Base-by-base conservation (phyloP, 2,797 vertebrate species). In the Halcyon chelicuti region DNA sequence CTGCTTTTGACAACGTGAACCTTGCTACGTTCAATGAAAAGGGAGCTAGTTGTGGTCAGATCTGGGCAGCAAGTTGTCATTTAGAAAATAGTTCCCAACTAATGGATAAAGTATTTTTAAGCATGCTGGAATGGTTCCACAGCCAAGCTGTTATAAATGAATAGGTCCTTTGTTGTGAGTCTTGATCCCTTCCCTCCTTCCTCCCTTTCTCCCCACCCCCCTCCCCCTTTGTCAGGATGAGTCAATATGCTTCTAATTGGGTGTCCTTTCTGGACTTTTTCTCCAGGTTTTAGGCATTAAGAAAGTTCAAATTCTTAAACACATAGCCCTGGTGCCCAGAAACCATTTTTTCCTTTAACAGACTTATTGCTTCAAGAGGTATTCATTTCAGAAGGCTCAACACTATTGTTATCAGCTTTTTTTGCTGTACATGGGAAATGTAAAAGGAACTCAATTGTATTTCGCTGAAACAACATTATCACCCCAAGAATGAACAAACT, bases 151-250 rank as follows among this genome's bases (percentile, higher is more conserved):
- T 93, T 96, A 96, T 52, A 95, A 94, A 94, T 94, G 93, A 97
- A 97, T 94, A 85, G 95, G 58, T 85, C 84, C 94, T 97, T 97
- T 96, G 95, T 96, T 95, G 85, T 86, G 70, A 91, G 88, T 85
- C 94, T 96, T 96, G 91, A 96, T 97, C 92, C 95, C 71, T 91
- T 95, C 94, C 93, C 94, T 97, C 92, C 93, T 90, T 97, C 95
- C 90, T 96, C 93, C 67, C 90, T 92, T 90, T 85, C 78, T 80
- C 78, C 44, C 49, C 73, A 79, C 60, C 33, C 28, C 47, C 6
- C 18, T 29, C 23, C 8, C 21, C 17, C 91, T 96, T 96, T 96
- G 93, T 96, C 52, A 92, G 46, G 33, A 94, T 84, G 85, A 96
- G 67, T 90, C 71, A 94, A 93, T 96, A 96, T 83, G 72, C 82